Evolutionary conservation across 2,113 vertebrate species (phyloP).

Genomic region (Clarias batrachus): DNA sequence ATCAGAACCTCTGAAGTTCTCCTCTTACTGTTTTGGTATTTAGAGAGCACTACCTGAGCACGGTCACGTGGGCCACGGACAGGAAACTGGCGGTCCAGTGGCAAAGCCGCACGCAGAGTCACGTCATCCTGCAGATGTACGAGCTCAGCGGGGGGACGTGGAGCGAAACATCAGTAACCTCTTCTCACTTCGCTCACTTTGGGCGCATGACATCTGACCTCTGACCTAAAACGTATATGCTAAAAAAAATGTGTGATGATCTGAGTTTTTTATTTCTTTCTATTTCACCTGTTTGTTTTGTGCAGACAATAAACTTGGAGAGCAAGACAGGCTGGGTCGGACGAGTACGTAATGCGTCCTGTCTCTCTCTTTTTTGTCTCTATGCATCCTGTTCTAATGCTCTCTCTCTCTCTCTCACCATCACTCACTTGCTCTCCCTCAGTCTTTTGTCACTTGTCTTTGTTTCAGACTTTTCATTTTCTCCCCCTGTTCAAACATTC

Average conservation of each 20-base stretch:
- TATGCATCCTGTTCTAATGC: background rate
- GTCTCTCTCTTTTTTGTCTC: background rate
- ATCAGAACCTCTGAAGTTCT: background rate
- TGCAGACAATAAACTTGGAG: conserved; percentile 71
- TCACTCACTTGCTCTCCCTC: background rate
- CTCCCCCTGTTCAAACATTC: no score
- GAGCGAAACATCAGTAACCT: conserved; percentile 55
- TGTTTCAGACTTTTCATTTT: background rate
- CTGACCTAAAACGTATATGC: no score
- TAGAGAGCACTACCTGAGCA: conserved; percentile 90
- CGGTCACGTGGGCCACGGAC: conserved; percentile 88
- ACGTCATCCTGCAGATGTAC: conserved; percentile 83
- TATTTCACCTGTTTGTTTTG: conserved; percentile 20
- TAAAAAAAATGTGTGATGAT: background rate
- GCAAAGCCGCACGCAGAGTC: conserved; percentile 85
- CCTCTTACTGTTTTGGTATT: background rate
- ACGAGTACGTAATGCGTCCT: conserved; percentile 77
- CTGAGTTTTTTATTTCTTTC: background rate
- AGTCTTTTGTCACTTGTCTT: background rate
- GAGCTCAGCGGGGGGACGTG: conserved; percentile 61
- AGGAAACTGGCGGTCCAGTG: conserved; percentile 85
- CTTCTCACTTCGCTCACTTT: background rate
- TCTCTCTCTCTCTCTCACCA: no score
- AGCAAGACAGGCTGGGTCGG: conserved; percentile 90
- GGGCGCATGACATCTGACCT: conserved; percentile 6